These are phyloP conservation scores for Toxotes chatareus DNA, from an alignment of 2,113 vertebrate genomes.

Conservation along the genomic window DNA sequence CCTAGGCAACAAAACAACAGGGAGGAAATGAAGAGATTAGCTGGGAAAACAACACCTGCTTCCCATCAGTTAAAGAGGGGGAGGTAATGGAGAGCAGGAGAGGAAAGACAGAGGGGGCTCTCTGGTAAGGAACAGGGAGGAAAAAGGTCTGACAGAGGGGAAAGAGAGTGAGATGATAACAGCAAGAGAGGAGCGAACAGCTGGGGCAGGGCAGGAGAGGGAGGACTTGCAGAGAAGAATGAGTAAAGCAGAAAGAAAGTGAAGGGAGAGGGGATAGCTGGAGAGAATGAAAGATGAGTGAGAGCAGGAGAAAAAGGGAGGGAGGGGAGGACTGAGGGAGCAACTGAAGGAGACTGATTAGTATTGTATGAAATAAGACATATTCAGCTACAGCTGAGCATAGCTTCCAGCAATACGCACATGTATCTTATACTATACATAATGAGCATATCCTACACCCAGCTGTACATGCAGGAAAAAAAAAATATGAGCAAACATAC, in stretches of 20 bases:
- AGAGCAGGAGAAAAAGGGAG: neutral
- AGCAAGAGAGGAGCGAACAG: constrained; percentile 14
- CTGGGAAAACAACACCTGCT: constrained; percentile 66
- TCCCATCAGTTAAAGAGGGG: constrained; percentile 41
- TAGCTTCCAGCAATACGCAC: constrained; percentile 5
- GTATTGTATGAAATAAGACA: constrained; percentile 43
- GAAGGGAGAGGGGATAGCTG: neutral
- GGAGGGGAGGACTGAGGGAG: neutral
- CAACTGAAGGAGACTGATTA: constrained; percentile 50
- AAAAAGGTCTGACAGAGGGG: constrained; percentile 11
- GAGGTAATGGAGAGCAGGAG: constrained; percentile 11
- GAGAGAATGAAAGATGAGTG: constrained; percentile 5
- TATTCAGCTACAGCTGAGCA: constrained; percentile 23
- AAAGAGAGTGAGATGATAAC: neutral
- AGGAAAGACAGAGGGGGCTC: neutral
- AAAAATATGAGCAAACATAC: neutral
- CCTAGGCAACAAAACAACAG: constrained; percentile 56
- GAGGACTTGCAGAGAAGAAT: neutral
- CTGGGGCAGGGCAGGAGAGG: constrained; percentile 2
- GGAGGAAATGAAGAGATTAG: constrained; percentile 51
- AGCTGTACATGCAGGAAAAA: neutral
- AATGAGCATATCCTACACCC: neutral
- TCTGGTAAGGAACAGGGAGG: constrained; percentile 5
- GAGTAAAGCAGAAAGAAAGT: constrained; percentile 1
- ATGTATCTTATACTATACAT: neutral